Evolutionary conservation across 2,113 vertebrate species (phyloP).

Genomic region (Chloebia gouldiae): DNA sequence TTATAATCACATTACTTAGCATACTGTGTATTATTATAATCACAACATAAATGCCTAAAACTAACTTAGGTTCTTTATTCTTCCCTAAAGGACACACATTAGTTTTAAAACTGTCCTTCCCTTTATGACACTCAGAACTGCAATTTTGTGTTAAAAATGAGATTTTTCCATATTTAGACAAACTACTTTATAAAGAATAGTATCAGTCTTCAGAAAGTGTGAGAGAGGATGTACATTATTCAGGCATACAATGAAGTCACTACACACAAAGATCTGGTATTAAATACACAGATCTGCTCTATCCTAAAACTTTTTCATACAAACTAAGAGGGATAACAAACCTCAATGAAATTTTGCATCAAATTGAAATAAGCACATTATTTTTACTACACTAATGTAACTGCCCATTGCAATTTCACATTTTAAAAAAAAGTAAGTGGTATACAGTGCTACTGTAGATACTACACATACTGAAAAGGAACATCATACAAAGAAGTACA

Average conservation of each 20-base stretch:
- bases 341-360: background rate
- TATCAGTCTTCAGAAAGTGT: background rate
- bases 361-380: background rate
- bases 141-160: background rate
- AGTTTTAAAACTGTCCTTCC: background rate
- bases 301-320: background rate
- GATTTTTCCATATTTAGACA: background rate
- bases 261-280: background rate
- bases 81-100: background rate
- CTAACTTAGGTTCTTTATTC: background rate
- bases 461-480: background rate
- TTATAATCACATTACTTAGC: conserved; percentile 9
- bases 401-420: background rate
- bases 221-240: background rate
- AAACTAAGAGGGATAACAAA: background rate
- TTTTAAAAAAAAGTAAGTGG: background rate
- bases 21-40: background rate
- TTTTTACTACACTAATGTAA: background rate
- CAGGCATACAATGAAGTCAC: background rate
- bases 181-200: background rate
- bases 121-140: background rate
- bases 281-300: background rate
- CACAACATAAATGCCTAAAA: background rate
- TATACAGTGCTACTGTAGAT: background rate
- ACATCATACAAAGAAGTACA: background rate